These are phyloP conservation scores for Pitta sordida DNA, from an alignment of 2,113 vertebrate genomes.

Conservation along the genomic window DNA sequence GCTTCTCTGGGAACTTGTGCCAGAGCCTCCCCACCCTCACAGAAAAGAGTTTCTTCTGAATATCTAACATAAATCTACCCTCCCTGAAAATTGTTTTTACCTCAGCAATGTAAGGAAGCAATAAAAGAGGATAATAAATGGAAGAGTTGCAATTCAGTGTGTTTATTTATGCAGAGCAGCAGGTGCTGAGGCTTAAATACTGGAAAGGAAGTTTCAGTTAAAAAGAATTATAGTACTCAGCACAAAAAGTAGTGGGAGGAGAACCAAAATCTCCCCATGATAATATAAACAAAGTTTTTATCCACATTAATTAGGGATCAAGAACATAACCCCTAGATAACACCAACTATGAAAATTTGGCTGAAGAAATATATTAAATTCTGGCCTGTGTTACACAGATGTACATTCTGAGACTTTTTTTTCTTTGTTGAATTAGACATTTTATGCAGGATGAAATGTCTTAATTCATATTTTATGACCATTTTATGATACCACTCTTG, in stretches of 20 bases:
- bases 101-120: not conserved
- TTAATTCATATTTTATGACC: not conserved
- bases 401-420: not conserved
- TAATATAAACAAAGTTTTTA: not conserved
- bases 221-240: not conserved
- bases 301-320: not conserved
- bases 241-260: not conserved
- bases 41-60: not conserved
- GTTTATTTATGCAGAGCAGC: not conserved
- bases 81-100: not conserved
- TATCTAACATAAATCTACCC: not conserved
- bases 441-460: not conserved
- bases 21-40: not conserved
- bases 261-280: not conserved
- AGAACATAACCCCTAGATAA: not conserved
- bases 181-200: not conserved
- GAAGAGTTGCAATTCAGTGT: not conserved
- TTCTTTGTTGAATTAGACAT: not conserved
- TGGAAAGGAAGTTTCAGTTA: not conserved
- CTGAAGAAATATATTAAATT: not conserved
- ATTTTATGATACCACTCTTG: not conserved
- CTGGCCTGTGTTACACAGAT: not conserved
- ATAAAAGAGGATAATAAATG: not conserved
- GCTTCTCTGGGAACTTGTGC: not conserved
- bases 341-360: not conserved